phyloP scores from a whole-genome alignment of 2,888 invertebrate genomes.

The Synanthedon tipuliformis region DNA sequence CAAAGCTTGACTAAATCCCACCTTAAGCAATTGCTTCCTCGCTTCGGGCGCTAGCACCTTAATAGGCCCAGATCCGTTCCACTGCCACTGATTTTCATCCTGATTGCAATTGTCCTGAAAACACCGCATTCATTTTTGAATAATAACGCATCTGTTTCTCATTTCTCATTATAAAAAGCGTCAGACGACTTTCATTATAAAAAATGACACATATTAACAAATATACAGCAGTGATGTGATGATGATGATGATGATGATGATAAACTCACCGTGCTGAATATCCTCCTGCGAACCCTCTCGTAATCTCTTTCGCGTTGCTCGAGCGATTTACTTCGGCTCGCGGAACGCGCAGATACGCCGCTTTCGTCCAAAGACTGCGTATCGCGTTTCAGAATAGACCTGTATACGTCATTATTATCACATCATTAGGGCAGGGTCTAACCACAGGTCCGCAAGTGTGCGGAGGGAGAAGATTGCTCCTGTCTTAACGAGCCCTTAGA shows the following conservation, averaged over 20 bases:
- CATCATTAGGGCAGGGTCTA: background rate
- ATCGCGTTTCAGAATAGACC: constrained; percentile 87
- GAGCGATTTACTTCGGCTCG: constrained; percentile 77
- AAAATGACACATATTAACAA: no score
- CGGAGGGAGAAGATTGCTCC: no score
- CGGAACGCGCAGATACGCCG: constrained; percentile 23
- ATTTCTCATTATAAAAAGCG: no score
- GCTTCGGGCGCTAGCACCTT: constrained; percentile 59
- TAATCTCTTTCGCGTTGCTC: constrained; percentile 94
- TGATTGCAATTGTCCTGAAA: constrained; percentile 37
- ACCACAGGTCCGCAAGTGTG: no score
- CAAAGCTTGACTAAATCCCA: constrained; percentile 15
- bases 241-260: no score
- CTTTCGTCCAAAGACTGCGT: constrained; percentile 84
- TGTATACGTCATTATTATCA: constrained; percentile 43
- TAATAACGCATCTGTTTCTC: background rate
- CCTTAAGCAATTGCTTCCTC: constrained; percentile 64
- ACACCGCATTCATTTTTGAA: background rate
- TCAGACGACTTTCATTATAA: no score
- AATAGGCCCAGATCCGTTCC: constrained; percentile 41
- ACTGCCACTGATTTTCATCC: constrained; percentile 54
- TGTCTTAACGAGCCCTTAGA: no score
- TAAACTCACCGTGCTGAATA: constrained; percentile 75
- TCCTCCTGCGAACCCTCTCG: constrained; percentile 84
- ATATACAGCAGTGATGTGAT: no score